These are phyloP conservation scores for Plodia interpunctella DNA, from an alignment of 1,140 invertebrate species.

Conservation along the genomic window DNA sequence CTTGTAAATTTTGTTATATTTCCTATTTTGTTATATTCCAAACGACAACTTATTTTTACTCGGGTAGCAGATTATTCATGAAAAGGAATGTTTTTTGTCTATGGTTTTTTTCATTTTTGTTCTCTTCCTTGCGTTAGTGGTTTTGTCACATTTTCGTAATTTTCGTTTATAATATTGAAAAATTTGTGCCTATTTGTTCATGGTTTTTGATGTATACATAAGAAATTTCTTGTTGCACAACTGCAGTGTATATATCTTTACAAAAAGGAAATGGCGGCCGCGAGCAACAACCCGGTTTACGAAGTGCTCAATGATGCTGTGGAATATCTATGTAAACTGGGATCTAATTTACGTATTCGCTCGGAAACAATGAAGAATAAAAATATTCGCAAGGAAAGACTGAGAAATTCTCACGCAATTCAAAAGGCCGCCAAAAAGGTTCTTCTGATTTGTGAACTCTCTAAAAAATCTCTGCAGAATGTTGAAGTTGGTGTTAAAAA, in stretches of 20 bases:
- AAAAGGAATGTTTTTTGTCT: slow-evolving; percentile 33
- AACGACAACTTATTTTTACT: too few species aligned
- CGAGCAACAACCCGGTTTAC: slow-evolving; percentile 50
- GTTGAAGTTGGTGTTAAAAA: slow-evolving; percentile 58
- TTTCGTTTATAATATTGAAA: too few species aligned
- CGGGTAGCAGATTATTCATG: too few species aligned
- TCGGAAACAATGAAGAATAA: slow-evolving; percentile 57
- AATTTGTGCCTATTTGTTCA: too few species aligned
- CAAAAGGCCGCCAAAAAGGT: slow-evolving; percentile 62
- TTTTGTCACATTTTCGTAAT: too few species aligned
- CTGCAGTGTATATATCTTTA: slow-evolving; percentile 7
- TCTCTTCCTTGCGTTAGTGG: not conserved
- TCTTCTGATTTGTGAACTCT: slow-evolving; percentile 62
- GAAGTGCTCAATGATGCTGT: slow-evolving; percentile 59
- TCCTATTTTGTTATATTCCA: too few species aligned
- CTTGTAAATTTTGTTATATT: too few species aligned
- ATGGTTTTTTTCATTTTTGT: slow-evolving; percentile 37
- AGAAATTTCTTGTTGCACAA: not conserved
- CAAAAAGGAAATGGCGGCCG: slow-evolving; percentile 55
- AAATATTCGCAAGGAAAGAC: slow-evolving; percentile 52
- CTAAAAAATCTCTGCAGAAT: slow-evolving; percentile 66
- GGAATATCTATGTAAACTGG: slow-evolving; percentile 68
- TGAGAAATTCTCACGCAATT: slow-evolving; percentile 54
- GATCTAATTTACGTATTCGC: slow-evolving; percentile 51
- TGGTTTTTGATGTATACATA: not conserved